Evolutionary conservation across 2,797 vertebrate species (phyloP).

Genomic region (Cottoperca gobio): DNA sequence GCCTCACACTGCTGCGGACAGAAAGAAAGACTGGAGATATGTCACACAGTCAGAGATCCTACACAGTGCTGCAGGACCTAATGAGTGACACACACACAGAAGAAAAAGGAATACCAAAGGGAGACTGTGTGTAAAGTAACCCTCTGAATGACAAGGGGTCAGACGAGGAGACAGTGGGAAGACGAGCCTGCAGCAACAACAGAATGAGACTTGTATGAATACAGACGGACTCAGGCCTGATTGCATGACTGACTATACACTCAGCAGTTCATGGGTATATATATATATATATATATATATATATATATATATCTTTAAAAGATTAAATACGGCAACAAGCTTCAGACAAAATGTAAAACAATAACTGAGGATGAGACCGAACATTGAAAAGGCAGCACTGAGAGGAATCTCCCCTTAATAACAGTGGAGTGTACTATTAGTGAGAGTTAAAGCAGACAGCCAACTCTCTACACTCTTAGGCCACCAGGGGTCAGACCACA

Average conservation of each 20-base stretch:
- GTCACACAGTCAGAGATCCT: not conserved
- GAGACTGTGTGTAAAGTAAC: slow-evolving; percentile 46
- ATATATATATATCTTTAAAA: not conserved
- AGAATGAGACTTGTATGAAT: slow-evolving; percentile 9
- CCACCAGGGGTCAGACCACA: slow-evolving; percentile 82
- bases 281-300: not conserved
- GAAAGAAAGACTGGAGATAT: not conserved
- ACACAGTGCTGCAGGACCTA: slow-evolving; percentile 21
- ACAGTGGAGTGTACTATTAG: not conserved
- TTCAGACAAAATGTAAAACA: not conserved
- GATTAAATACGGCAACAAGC: not conserved
- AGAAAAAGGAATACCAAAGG: slow-evolving; percentile 42
- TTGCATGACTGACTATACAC: not conserved
- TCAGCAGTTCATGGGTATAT: not conserved
- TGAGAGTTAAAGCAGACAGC: not conserved
- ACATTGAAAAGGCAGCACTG: not conserved
- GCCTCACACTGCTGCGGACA: slow-evolving; percentile 81
- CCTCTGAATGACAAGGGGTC: slow-evolving; percentile 37
- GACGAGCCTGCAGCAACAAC: slow-evolving; percentile 27
- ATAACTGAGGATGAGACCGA: not conserved
- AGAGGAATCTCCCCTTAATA: not conserved
- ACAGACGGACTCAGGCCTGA: not conserved
- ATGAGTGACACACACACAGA: slow-evolving; percentile 35
- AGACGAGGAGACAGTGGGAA: slow-evolving; percentile 31
- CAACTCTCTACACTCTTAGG: not conserved